A percentile compares a stretch with the other conserved stretches of the same genome.
phyloP scores from a whole-genome alignment of 2,113 vertebrate species.

The Ibidorhyncha struthersii region DNA sequence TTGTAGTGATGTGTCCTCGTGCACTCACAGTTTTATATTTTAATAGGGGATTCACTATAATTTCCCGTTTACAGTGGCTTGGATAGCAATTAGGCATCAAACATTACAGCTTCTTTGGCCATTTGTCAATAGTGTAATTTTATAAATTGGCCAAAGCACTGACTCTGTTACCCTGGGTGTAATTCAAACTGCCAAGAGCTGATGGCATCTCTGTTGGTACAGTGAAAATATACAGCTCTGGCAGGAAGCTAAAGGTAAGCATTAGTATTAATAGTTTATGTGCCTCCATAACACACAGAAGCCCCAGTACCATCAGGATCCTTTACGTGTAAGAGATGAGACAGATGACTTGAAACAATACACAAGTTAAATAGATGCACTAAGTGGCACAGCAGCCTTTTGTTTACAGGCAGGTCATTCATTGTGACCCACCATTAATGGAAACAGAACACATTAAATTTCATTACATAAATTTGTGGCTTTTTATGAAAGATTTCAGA shows the following conservation, averaged over 20 bases:
- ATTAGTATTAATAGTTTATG: background rate
- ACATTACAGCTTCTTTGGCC: background rate
- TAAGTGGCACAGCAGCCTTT: background rate
- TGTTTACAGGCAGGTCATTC: background rate
- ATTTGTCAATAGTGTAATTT: slow-evolving; percentile 4
- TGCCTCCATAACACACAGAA: background rate
- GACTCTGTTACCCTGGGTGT: background rate
- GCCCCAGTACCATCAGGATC: background rate
- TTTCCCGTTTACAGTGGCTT: background rate
- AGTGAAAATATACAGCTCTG: background rate
- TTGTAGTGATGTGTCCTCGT: background rate
- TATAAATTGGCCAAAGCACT: slow-evolving; percentile 27
- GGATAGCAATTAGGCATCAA: background rate
- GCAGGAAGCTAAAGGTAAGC: background rate
- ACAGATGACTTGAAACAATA: background rate
- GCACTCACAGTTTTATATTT: background rate
- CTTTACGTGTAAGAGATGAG: background rate
- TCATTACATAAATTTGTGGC: background rate
- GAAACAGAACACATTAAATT: background rate
- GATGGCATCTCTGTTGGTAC: background rate
- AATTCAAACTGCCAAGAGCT: slow-evolving; percentile 1
- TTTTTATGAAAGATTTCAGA: background rate
- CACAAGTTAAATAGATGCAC: background rate
- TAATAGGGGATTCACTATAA: background rate
- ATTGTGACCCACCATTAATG: background rate